A percentile compares a stretch with the other conserved stretches of the same genome.
phyloP scores from a whole-genome alignment of 2,888 invertebrate genomes.

The Platerodrilus igneus region DNA sequence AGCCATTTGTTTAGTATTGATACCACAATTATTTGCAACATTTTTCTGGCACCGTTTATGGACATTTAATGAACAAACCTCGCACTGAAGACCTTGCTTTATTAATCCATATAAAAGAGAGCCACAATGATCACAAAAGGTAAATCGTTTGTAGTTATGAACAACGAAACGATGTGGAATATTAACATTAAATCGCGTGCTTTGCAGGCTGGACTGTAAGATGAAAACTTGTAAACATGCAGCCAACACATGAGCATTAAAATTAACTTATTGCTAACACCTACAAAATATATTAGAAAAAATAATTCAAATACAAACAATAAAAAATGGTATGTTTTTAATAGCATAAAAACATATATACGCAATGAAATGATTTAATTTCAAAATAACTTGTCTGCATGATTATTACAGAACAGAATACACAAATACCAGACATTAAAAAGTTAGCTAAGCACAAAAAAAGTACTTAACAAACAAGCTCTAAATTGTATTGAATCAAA shows the following conservation, averaged over 20 bases:
- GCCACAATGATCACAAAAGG: slow-evolving; percentile 99
- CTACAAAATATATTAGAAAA: slow-evolving; percentile 10
- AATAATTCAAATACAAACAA: background rate
- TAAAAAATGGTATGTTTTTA: background rate
- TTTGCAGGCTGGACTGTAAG: slow-evolving; percentile 52
- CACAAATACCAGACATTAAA: too few relatives aligned
- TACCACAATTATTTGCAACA: slow-evolving; percentile 98
- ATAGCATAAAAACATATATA: background rate
- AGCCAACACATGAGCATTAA: background rate
- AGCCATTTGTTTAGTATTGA: slow-evolving; percentile 95
- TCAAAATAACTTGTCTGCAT: background rate
- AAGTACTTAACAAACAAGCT: too few relatives aligned
- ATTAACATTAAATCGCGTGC: slow-evolving; percentile 91
- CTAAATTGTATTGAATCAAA: too few relatives aligned
- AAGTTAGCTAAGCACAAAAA: too few relatives aligned
- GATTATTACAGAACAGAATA: too few relatives aligned
- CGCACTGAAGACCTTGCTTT: slow-evolving; percentile 94
- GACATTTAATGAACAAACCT: slow-evolving; percentile 94
- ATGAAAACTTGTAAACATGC: slow-evolving; percentile 30
- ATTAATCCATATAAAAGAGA: slow-evolving; percentile 94
- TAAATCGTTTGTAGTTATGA: slow-evolving; percentile 96
- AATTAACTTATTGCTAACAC: too few relatives aligned
- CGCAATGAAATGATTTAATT: background rate
- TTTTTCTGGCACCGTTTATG: slow-evolving; percentile 99
- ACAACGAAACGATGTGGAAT: slow-evolving; percentile 95